A percentile compares a stretch with the other conserved stretches of the same genome.
phyloP scores from a whole-genome alignment of 2,113 vertebrate genomes.

The Psittacus erithacus region DNA sequence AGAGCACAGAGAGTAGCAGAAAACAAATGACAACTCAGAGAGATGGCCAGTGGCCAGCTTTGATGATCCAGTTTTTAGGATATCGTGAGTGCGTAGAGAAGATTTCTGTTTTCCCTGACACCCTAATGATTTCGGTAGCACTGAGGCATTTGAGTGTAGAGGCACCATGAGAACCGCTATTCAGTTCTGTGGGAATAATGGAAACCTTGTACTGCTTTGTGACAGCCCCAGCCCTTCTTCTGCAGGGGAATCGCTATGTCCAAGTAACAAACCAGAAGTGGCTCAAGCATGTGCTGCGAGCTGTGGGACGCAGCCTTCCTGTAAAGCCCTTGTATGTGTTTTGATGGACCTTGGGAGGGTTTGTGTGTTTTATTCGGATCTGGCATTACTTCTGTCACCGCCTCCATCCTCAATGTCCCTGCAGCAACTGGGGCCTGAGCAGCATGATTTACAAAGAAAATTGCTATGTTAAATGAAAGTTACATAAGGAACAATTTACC shows the following conservation, averaged over 20 bases:
- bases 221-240: background rate
- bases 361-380: background rate
- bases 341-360: background rate
- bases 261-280: background rate
- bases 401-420: background rate
- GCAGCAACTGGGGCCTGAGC: accelerated
- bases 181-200: background rate
- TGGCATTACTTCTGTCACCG: conserved; percentile 26
- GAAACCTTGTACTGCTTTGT: background rate
- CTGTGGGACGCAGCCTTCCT: background rate
- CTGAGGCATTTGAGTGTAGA: background rate
- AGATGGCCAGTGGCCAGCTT: background rate
- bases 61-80: background rate
- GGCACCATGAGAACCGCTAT: background rate
- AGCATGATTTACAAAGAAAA: background rate
- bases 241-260: accelerated
- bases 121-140: background rate
- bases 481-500: conserved; percentile 33
- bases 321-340: background rate
- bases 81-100: background rate
- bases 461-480: conserved; percentile 32
- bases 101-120: background rate
- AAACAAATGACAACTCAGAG: background rate
- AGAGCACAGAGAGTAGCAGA: background rate
- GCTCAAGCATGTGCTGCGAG: background rate